A percentile compares a stretch with the other conserved stretches of the same genome.
These are phyloP conservation scores for Drosophila tsacasi DNA, from an alignment of 1,140 invertebrate species.

Conservation along the genomic window DNA sequence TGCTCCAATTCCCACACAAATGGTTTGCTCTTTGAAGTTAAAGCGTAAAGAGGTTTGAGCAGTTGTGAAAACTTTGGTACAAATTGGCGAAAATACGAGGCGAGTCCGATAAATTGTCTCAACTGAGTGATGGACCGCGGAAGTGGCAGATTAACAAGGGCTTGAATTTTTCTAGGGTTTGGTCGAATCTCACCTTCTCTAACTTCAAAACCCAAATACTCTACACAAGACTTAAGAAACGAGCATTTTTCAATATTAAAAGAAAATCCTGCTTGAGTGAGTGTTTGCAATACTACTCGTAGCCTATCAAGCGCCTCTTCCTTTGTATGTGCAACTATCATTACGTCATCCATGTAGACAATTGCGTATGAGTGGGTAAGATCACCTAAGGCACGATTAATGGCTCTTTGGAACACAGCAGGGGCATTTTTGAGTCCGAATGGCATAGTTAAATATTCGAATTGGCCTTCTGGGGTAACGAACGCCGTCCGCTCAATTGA, in stretches of 20 bases:
- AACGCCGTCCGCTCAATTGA: too few relatives aligned
- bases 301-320: too few relatives aligned
- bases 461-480: too few relatives aligned
- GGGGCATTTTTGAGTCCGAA: too few relatives aligned
- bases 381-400: too few relatives aligned
- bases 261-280: neutral
- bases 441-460: too few relatives aligned
- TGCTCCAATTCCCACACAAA: neutral
- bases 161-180: neutral
- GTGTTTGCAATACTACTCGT: too few relatives aligned
- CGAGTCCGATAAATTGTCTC: neutral
- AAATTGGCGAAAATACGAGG: neutral
- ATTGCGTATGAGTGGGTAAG: too few relatives aligned
- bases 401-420: too few relatives aligned
- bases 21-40: neutral
- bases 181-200: neutral
- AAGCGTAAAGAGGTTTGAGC: neutral
- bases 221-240: neutral
- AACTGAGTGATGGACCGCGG: neutral
- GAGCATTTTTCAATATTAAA: neutral
- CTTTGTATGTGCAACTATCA: too few relatives aligned
- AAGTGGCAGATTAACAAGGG: neutral
- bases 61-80: slow-evolving; percentile 5
- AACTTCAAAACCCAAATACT: neutral
- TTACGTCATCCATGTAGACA: too few relatives aligned